Conservation (phyloP, 2,888 invertebrate genomes). For the Meiosimyza decipiens region DNA sequence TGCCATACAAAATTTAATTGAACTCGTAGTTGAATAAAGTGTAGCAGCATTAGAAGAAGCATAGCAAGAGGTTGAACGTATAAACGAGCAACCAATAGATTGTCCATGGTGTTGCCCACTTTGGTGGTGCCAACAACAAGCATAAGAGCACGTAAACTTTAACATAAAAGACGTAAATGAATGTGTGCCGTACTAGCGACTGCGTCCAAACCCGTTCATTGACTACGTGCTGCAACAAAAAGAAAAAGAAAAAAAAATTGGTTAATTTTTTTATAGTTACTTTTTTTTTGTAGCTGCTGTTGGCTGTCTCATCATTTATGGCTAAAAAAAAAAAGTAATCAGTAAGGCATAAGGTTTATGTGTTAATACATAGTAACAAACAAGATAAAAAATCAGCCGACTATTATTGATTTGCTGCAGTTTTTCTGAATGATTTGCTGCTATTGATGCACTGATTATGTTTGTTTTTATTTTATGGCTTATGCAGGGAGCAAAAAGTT, state of each 20-base stretch:
- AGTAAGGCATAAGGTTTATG: too few species aligned
- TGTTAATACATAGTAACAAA: background rate
- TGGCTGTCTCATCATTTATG: background rate
- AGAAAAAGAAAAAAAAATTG: background rate
- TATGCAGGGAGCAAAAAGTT: too few species aligned
- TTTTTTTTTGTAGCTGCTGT: slow-evolving; percentile 3
- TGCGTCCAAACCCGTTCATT: background rate
- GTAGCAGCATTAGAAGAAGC: too few species aligned
- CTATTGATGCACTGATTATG: slow-evolving; percentile 7
- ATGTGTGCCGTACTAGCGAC: slow-evolving; percentile 2
- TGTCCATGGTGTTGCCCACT: background rate
- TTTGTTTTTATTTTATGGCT: too few species aligned
- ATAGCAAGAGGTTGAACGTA: background rate
- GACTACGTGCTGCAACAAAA: background rate
- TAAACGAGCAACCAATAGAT: background rate
- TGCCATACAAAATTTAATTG: too few species aligned
- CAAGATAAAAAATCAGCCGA: background rate
- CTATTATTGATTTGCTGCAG: slow-evolving; percentile 11
- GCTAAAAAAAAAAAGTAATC: too few species aligned
- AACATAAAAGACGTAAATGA: slow-evolving; percentile 6
- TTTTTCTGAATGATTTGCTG: background rate
- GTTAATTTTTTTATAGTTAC: background rate
- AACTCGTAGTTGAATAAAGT: too few species aligned
- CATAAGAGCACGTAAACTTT: background rate
- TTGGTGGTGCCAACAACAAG: background rate